phyloP scores from a whole-genome alignment of 2,113 vertebrate species.

The Sinocyclocheilus anophthalmus region DNA sequence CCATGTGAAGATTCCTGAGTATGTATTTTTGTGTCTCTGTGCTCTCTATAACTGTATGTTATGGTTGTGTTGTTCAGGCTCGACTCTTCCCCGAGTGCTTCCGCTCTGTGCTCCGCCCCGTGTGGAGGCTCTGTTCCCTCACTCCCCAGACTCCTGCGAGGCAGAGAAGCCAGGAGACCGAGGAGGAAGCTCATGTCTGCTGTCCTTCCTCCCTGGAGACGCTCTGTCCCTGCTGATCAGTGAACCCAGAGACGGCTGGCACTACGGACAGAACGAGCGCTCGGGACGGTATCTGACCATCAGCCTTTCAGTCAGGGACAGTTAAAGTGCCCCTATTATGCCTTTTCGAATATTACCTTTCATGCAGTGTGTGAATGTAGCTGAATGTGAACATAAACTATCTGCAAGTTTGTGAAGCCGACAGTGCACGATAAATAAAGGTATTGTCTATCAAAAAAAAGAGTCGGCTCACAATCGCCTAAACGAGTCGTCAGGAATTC shows the following conservation, averaged over 20 bases:
- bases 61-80: constrained; percentile 62
- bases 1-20: too few relatives aligned
- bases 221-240: constrained; percentile 79
- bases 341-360: too few relatives aligned
- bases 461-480: too few relatives aligned
- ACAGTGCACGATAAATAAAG: too few relatives aligned
- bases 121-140: constrained; percentile 75
- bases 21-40: background rate
- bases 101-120: constrained; percentile 65
- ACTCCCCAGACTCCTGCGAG: constrained; percentile 66
- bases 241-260: constrained; percentile 84
- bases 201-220: constrained; percentile 80
- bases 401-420: too few relatives aligned
- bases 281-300: constrained; percentile 73
- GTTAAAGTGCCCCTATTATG: too few relatives aligned
- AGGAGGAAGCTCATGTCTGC: constrained; percentile 70
- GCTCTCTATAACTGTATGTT: background rate
- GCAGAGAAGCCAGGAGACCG: constrained; percentile 56
- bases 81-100: constrained; percentile 78
- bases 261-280: constrained; percentile 83
- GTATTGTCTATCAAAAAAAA: too few relatives aligned
- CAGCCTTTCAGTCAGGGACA: background rate
- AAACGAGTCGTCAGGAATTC: too few relatives aligned
- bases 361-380: too few relatives aligned
- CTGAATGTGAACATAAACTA: too few relatives aligned